These are phyloP conservation scores for Tupaia chinensis DNA, from an alignment of 2,113 vertebrate species.

Conservation along the genomic window DNA sequence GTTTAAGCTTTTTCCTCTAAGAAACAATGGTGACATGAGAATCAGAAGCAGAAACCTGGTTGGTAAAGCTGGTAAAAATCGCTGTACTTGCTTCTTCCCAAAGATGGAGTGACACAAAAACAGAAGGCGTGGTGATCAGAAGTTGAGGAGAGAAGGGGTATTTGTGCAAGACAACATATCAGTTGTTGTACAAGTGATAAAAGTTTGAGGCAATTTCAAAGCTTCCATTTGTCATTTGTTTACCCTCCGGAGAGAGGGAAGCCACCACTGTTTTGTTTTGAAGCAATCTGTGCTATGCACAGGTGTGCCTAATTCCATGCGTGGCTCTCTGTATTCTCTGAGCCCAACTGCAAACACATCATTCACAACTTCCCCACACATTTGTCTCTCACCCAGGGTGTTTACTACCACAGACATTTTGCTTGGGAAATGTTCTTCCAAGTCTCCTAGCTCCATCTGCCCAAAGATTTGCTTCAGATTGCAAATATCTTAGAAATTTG, in stretches of 20 bases:
- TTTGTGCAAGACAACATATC: neutral
- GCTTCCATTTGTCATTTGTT: constrained; percentile 16
- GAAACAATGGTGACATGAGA: neutral
- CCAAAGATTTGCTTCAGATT: constrained; percentile 34
- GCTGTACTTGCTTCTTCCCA: neutral
- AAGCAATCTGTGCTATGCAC: neutral
- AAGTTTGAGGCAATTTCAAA: neutral
- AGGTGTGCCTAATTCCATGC: neutral
- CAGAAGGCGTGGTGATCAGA: neutral
- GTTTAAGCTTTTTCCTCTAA: neutral
- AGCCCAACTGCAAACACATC: constrained; percentile 35
- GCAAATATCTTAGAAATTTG: constrained; percentile 57
- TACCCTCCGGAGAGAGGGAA: neutral
- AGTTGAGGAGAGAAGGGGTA: neutral
- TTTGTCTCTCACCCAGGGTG: constrained; percentile 28
- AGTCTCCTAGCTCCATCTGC: constrained; percentile 61
- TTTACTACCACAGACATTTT: constrained; percentile 23
- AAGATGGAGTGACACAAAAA: neutral
- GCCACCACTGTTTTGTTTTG: neutral
- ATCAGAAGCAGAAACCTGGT: neutral
- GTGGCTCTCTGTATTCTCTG: neutral
- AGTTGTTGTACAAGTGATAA: neutral
- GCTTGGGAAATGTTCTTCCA: constrained; percentile 42
- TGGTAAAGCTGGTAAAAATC: neutral
- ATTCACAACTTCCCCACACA: neutral